Conservation (phyloP, 1,140 invertebrate genomes). For the Pseudoatta argentina region DNA sequence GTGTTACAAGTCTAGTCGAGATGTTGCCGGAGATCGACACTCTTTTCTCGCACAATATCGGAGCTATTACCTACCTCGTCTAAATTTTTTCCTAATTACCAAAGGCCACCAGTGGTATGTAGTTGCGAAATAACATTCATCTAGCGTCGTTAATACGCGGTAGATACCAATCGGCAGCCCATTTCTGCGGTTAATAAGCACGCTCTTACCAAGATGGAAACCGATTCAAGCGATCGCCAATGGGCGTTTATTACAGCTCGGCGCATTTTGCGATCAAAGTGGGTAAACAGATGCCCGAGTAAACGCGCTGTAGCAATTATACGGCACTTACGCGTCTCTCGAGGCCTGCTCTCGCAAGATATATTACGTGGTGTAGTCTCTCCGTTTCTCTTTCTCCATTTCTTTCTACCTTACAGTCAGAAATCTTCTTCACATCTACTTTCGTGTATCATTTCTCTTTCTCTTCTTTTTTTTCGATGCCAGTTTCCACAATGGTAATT, state of each 20-base stretch:
- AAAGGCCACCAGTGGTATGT: conserved; percentile 56
- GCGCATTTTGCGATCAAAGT: conserved; percentile 74
- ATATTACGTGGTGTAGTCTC: conserved; percentile 29
- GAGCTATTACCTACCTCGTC: conserved; percentile 14
- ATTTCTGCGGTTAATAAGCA: conserved; percentile 72
- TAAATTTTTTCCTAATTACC: conserved; percentile 68
- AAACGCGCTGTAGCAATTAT: conserved; percentile 78
- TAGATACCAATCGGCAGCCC: conserved; percentile 72
- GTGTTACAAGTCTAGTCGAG: background rate
- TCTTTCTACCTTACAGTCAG: background rate
- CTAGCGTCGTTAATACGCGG: conserved; percentile 66
- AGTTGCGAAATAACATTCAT: conserved; percentile 66
- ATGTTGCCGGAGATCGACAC: conserved; percentile 12
- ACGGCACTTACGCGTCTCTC: conserved; percentile 72
- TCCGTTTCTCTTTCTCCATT: background rate
- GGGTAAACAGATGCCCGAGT: conserved; percentile 79
- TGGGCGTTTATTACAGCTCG: conserved; percentile 71
- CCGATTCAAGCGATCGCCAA: conserved; percentile 67
- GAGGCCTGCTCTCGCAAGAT: conserved; percentile 34
- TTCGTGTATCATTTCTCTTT: background rate
- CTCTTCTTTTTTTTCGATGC: background rate
- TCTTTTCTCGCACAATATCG: conserved; percentile 31
- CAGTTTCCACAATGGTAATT: conserved; percentile 82
- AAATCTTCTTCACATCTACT: background rate
- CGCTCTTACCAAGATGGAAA: conserved; percentile 66